These are phyloP conservation scores for Rhinolophus sinicus DNA, from an alignment of 2,113 vertebrate species.

Conservation along the genomic window DNA sequence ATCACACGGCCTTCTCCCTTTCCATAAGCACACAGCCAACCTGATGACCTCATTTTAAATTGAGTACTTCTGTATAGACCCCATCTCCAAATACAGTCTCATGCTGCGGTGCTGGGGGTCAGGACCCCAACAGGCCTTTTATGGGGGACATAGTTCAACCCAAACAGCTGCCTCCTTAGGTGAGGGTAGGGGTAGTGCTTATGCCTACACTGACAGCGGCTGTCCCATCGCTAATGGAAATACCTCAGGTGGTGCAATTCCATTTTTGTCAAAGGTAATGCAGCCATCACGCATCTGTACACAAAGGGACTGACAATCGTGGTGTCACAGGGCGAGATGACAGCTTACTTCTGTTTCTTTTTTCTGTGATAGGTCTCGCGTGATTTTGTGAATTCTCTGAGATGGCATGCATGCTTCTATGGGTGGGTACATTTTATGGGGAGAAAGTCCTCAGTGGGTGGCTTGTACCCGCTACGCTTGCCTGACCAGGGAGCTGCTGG, in stretches of 20 bases:
- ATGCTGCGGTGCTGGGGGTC: background rate
- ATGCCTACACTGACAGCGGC: rapidly evolving
- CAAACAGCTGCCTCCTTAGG: background rate
- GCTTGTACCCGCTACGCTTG: rapidly evolving
- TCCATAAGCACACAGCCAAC: background rate
- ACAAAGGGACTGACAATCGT: rapidly evolving
- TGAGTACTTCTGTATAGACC: background rate
- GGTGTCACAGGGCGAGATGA: too few relatives aligned
- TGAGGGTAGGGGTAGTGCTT: rapidly evolving
- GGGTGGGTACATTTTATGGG: background rate
- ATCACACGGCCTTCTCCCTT: too few relatives aligned
- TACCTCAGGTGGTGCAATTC: background rate
- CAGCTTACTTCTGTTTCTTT: background rate
- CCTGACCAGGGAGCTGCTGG: background rate
- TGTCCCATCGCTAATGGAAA: background rate
- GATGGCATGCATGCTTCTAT: background rate
- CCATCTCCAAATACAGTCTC: background rate
- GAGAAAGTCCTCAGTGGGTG: background rate
- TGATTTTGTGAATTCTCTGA: background rate
- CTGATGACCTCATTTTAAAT: background rate
- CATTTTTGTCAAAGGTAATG: background rate
- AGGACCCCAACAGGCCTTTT: too few relatives aligned
- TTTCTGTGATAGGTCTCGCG: background rate
- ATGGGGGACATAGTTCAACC: background rate
- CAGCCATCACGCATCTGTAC: background rate